Conservation (phyloP, 2,113 vertebrate species). For the Chrysemys picta region DNA sequence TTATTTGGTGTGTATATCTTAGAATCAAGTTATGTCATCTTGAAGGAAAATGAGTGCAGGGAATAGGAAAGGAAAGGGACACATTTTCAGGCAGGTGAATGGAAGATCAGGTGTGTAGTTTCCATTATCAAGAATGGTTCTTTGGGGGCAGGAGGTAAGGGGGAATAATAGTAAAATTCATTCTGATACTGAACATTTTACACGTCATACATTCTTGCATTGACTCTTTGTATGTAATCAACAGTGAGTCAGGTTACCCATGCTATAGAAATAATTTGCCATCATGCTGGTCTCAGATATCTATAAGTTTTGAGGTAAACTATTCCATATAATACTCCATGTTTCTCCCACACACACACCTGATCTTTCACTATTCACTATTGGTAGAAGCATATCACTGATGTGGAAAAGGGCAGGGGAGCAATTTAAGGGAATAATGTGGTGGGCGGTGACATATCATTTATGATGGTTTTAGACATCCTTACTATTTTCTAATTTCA, state of each 20-base stretch:
- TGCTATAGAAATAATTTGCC: not conserved
- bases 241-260: slow-evolving; percentile 13
- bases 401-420: slow-evolving; percentile 31
- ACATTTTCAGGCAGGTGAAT: not conserved
- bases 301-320: accelerated
- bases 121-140: not conserved
- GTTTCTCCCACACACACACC: slow-evolving; percentile 14
- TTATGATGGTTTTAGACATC: not conserved
- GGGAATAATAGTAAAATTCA: not conserved
- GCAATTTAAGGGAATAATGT: slow-evolving; percentile 33
- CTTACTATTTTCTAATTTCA: not conserved
- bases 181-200: not conserved
- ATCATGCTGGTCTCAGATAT: not conserved
- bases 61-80: not conserved
- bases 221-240: not conserved
- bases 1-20: not conserved
- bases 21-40: not conserved
- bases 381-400: slow-evolving; percentile 26
- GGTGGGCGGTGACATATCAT: slow-evolving; percentile 49
- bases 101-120: slow-evolving; percentile 12
- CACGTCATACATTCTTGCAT: not conserved
- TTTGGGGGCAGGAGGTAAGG: not conserved
- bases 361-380: slow-evolving; percentile 29
- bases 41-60: not conserved
- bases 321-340: not conserved